A percentile compares a stretch with the other conserved stretches of the same genome.
Evolutionary conservation across 1,140 invertebrate genomes (phyloP).

Genomic region (Colletes latitarsis): DNA sequence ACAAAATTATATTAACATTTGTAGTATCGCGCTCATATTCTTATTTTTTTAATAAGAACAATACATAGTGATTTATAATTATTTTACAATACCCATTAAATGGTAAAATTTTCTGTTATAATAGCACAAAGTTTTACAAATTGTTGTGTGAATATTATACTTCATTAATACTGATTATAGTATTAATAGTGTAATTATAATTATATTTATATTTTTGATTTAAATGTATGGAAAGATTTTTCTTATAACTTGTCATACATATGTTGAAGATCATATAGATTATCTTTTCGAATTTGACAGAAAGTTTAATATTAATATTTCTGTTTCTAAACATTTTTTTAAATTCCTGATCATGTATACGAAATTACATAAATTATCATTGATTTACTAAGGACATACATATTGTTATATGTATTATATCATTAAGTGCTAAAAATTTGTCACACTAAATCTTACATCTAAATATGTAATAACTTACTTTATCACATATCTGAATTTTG

Average conservation of each 20-base stretch:
- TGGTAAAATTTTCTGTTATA: not conserved
- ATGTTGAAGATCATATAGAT: not conserved
- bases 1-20: conserved; percentile 13
- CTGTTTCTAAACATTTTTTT: not conserved
- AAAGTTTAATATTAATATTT: not conserved
- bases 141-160: not conserved
- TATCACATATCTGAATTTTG: not conserved
- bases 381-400: not conserved
- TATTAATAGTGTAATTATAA: conserved; percentile 1
- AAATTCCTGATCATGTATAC: not conserved
- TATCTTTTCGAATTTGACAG: not conserved
- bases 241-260: not conserved
- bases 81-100: not conserved
- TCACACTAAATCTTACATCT: not conserved
- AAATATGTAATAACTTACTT: not conserved
- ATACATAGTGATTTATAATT: conserved; percentile 7
- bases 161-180: not conserved
- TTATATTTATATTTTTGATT: not conserved
- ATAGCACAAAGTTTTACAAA: not conserved
- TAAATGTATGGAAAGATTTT: not conserved
- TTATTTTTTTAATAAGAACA: conserved; percentile 2
- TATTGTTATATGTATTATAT: not conserved
- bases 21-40: not conserved
- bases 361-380: not conserved
- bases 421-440: not conserved